Evolutionary conservation across 2,888 invertebrate genomes (phyloP), one percentile per base, ranked within the genome.

Genomic region (Eurytoma adleriae): DNA sequence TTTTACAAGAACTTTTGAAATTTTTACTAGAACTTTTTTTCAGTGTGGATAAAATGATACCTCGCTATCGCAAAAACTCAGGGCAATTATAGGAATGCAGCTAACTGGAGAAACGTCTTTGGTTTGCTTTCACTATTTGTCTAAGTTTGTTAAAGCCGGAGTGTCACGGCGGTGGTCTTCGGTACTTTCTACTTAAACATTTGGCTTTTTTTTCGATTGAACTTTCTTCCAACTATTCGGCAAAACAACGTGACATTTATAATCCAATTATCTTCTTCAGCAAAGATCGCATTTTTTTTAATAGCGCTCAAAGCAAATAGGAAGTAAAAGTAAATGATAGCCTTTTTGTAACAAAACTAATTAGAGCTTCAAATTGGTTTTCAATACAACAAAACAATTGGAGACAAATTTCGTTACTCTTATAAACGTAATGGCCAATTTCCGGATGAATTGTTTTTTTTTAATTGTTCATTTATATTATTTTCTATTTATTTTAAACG

Each of bases 91-190:
- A 10, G 12, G 16, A 14, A 10, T 52, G 12, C 2, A 52, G 16
- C 52, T 10, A 10, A 2, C 10, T 12, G 57, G 30, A 64, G 64
- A 64, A 18, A 64, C 40, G 16, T 14, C 40, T 40, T 40, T 30
- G 40, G 40, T n/a, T 64, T 64, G 30, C 64, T 64, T 64, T 64
- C 64, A 64, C 64, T 64, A 40, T 40, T 40, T 64, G 30, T 64
- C 30, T 52, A 52, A 10, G 52, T 52, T 16, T 10, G 52, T 52
- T 4, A 16, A 52, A 16, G 52, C 3, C 16, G 12, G 52, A 52
- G 30, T 62, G 62, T 62, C 62, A 27, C 27, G 14, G 61, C 16
- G 64, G 30, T 64, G 27, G 62, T 10, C 40, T 64, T n/a, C 14
- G n/a, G 30, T 40, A 64, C 64, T 64, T 64, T 64, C 64, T 64